These are phyloP conservation scores for Etheostoma spectabile DNA, from an alignment of 2,113 vertebrate species.

Conservation along the genomic window DNA sequence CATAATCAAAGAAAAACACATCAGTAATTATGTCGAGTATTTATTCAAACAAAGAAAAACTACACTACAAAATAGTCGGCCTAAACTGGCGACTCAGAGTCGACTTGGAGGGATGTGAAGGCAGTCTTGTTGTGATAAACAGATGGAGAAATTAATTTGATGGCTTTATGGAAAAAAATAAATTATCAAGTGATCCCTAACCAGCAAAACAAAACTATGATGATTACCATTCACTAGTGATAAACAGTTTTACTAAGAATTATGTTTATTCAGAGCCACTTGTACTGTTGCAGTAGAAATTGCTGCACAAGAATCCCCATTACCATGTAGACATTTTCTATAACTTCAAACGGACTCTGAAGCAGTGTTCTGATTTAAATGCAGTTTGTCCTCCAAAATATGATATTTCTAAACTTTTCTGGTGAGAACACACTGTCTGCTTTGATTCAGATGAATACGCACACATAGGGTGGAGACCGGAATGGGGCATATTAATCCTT, in stretches of 20 bases:
- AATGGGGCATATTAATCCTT: not conserved
- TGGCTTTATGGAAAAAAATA: not conserved
- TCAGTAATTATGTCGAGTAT: not conserved
- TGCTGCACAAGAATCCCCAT: conserved; percentile 41
- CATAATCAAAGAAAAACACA: not conserved
- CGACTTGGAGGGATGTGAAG: not conserved
- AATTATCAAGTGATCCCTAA: conserved; percentile 2
- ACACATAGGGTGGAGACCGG: not conserved
- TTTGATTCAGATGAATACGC: not conserved
- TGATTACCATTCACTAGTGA: not conserved
- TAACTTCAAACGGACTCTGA: conserved; percentile 29
- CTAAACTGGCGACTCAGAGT: not conserved
- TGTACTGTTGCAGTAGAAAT: conserved; percentile 12
- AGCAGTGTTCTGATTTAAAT: conserved; percentile 20
- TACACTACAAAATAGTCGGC: not conserved
- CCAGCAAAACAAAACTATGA: not conserved
- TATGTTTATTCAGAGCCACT: conserved; percentile 9
- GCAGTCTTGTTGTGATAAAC: not conserved
- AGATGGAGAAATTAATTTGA: not conserved
- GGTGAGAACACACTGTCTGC: not conserved
- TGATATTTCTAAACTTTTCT: not conserved
- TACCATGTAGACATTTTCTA: conserved; percentile 35
- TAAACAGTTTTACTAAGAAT: conserved; percentile 13
- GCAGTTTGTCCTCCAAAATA: conserved; percentile 38
- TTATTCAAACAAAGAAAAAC: not conserved